Evolutionary conservation across 2,113 vertebrate genomes (phyloP).

Genomic region (Kobus ellipsiprymnus): DNA sequence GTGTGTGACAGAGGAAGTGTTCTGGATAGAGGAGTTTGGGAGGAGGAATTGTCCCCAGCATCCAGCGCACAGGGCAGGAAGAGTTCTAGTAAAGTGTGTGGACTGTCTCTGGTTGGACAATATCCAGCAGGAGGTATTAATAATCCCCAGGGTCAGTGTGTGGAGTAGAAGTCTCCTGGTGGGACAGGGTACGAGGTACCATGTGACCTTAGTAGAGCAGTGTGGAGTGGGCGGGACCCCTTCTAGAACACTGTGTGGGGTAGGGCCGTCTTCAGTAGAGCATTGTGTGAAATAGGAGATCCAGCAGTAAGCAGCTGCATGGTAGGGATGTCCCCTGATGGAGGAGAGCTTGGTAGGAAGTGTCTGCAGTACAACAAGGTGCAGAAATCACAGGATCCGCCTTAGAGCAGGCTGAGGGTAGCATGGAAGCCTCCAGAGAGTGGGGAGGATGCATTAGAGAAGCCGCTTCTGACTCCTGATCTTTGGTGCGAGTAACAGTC

Average conservation of each 20-base stretch:
- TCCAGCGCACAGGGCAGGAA: not conserved
- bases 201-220: not conserved
- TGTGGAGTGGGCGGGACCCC: not conserved
- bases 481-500: not conserved
- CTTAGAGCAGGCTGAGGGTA: not conserved
- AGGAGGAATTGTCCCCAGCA: not conserved
- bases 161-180: not conserved
- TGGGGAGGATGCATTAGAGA: not conserved
- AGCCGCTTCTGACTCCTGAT: not conserved
- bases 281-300: not conserved
- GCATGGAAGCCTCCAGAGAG: not conserved
- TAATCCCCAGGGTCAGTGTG: not conserved
- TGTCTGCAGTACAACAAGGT: too few relatives aligned
- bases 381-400: not conserved
- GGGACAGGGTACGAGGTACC: not conserved
- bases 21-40: not conserved
- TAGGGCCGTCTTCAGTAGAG: not conserved
- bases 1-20: not conserved
- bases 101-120: not conserved
- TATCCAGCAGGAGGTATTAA: not conserved
- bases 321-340: not conserved
- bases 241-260: not conserved
- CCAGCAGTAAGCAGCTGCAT: not conserved
- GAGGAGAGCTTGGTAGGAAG: not conserved
- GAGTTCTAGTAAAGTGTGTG: not conserved